A percentile compares a stretch with the other conserved stretches of the same genome.
Conservation (phyloP, 1,140 invertebrate genomes). For the Sitobion miscanthi region DNA sequence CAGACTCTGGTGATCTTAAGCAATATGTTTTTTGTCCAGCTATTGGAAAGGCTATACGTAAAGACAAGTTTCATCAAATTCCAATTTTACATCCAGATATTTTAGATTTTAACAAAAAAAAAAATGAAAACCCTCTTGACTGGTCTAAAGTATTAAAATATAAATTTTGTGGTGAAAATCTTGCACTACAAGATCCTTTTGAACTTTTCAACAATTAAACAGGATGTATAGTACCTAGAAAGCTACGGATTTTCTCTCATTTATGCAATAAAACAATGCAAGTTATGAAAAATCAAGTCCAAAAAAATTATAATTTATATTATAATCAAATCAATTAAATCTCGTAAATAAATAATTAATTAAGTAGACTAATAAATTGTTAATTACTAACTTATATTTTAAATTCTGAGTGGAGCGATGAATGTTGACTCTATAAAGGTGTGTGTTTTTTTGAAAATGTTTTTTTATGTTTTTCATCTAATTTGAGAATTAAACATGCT, state of each 20-base stretch:
- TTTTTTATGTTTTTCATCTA: too few species aligned
- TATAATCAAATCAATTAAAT: too few species aligned
- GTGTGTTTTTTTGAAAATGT: too few species aligned
- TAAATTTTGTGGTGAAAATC: constrained; percentile 59
- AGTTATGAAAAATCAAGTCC: constrained; percentile 25
- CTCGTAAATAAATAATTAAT: too few species aligned
- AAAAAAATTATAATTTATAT: constrained; percentile 12
- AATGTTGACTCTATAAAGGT: too few species aligned
- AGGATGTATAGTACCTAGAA: constrained; percentile 59
- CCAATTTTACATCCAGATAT: neutral
- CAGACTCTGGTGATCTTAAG: neutral
- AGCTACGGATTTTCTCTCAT: constrained; percentile 29
- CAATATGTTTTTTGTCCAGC: constrained; percentile 62
- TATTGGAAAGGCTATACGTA: constrained; percentile 61
- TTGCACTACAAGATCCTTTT: constrained; percentile 64
- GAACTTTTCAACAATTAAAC: constrained; percentile 64
- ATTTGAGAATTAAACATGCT: too few species aligned
- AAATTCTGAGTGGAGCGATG: too few species aligned
- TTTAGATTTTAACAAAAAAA: constrained; percentile 48
- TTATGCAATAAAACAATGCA: constrained; percentile 34
- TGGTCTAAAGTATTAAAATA: neutral
- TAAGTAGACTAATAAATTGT: too few species aligned
- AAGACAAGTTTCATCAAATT: constrained; percentile 60
- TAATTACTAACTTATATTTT: too few species aligned
- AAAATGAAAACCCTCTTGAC: constrained; percentile 58